Evolutionary conservation across 2,888 invertebrate species (phyloP).

Genomic region (Rhingia campestris): DNA sequence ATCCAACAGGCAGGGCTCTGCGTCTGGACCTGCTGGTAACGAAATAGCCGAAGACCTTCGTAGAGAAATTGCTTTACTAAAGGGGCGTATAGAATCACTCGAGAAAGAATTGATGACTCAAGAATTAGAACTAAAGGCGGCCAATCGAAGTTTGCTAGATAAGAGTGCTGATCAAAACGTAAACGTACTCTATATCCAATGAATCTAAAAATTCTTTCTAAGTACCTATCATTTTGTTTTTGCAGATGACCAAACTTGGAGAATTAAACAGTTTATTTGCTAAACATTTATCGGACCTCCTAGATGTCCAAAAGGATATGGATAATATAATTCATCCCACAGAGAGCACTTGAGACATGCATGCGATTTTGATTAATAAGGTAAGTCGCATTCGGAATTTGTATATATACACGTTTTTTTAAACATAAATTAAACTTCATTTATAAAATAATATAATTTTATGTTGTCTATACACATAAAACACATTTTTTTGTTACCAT

Average conservation of each 20-base stretch:
- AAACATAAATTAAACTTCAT: neutral
- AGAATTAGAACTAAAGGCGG: slow-evolving; percentile 90
- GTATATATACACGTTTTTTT: neutral
- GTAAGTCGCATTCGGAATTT: slow-evolving; percentile 70
- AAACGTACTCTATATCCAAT: slow-evolving; percentile 23
- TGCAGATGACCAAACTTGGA: slow-evolving; percentile 80
- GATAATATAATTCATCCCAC: slow-evolving; percentile 81
- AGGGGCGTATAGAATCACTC: slow-evolving; percentile 91
- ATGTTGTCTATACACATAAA: neutral
- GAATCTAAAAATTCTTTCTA: neutral
- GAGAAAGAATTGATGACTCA: slow-evolving; percentile 92
- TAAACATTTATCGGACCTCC: slow-evolving; percentile 81
- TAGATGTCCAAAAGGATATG: slow-evolving; percentile 83
- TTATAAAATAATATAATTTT: neutral
- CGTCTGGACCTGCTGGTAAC: slow-evolving; percentile 85
- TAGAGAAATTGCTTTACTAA: slow-evolving; percentile 88
- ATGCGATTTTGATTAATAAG: slow-evolving; percentile 79
- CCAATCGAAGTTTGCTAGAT: slow-evolving; percentile 81
- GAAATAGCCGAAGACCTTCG: slow-evolving; percentile 90
- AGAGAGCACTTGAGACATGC: slow-evolving; percentile 83
- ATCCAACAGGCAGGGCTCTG: slow-evolving; percentile 87
- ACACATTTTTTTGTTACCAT: neutral
- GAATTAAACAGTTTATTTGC: slow-evolving; percentile 81
- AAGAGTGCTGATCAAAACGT: slow-evolving; percentile 90
- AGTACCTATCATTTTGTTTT: slow-evolving; percentile 6